These are phyloP conservation scores for Athrips mouffetella DNA, from an alignment of 2,888 invertebrate species.

Conservation along the genomic window DNA sequence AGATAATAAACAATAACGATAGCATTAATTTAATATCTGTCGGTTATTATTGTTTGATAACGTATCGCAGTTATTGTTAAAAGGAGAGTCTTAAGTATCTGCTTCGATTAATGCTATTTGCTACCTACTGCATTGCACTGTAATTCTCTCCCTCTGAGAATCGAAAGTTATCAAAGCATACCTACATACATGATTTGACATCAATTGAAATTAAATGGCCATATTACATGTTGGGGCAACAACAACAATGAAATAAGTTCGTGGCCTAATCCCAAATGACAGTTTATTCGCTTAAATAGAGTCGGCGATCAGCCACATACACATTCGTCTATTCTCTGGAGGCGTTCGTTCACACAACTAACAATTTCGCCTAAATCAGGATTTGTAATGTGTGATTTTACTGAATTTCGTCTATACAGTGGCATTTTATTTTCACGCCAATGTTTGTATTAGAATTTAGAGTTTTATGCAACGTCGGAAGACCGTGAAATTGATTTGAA, in stretches of 20 bases:
- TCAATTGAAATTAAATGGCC: constrained; percentile 54
- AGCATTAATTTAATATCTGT: constrained; percentile 65
- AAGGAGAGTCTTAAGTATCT: constrained; percentile 41
- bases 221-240: constrained; percentile 45
- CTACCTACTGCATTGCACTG: constrained; percentile 24
- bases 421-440: constrained; percentile 34
- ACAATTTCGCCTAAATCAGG: constrained; percentile 52
- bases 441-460: constrained; percentile 53
- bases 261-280: constrained; percentile 50
- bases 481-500: constrained; percentile 69
- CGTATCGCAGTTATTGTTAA: constrained; percentile 63
- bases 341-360: constrained; percentile 66
- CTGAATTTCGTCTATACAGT: constrained; percentile 39
- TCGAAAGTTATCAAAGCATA: not conserved
- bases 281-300: constrained; percentile 57
- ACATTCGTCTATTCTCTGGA: constrained; percentile 52
- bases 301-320: constrained; percentile 35
- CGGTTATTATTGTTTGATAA: constrained; percentile 73
- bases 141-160: not conserved
- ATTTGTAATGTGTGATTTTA: constrained; percentile 35
- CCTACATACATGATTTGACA: constrained; percentile 13
- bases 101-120: constrained; percentile 41
- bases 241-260: constrained; percentile 46
- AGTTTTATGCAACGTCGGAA: constrained; percentile 70
- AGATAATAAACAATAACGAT: constrained; percentile 71